Percentiles rank a stretch among this genome's conserved stretches.
phyloP scores from a whole-genome alignment of 2,113 vertebrate species.

The Cyprinodon tularosa region DNA sequence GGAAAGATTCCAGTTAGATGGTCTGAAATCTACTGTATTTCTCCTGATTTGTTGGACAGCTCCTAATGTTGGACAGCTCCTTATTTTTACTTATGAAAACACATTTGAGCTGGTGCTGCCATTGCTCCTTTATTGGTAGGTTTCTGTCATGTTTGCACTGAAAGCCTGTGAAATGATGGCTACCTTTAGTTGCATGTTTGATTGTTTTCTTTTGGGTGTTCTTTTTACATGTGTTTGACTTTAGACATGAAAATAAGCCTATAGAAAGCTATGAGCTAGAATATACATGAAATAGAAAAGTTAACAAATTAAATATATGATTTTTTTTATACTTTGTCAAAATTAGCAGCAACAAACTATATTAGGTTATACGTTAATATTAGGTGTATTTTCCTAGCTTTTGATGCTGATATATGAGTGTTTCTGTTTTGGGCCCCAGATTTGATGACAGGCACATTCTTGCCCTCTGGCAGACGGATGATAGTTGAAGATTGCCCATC shows the following conservation, averaged over 20 bases:
- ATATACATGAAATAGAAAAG: neutral
- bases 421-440: neutral
- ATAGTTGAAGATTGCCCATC: constrained; percentile 43
- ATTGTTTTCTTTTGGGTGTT: neutral
- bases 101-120: neutral
- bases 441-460: constrained; percentile 33
- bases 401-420: neutral
- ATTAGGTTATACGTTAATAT: neutral
- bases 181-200: neutral
- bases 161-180: neutral
- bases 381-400: neutral
- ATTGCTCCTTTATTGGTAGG: neutral
- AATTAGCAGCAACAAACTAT: neutral
- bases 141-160: neutral
- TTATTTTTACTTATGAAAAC: neutral
- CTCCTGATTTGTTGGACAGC: neutral
- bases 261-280: neutral
- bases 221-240: neutral
- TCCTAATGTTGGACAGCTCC: neutral
- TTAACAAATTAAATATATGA: neutral
- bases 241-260: neutral
- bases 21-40: neutral
- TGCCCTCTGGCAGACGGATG: constrained; percentile 46
- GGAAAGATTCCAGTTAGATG: neutral
- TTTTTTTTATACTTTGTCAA: neutral